phyloP scores from a whole-genome alignment of 2,113 vertebrate genomes.

The Spea multiplicata region DNA sequence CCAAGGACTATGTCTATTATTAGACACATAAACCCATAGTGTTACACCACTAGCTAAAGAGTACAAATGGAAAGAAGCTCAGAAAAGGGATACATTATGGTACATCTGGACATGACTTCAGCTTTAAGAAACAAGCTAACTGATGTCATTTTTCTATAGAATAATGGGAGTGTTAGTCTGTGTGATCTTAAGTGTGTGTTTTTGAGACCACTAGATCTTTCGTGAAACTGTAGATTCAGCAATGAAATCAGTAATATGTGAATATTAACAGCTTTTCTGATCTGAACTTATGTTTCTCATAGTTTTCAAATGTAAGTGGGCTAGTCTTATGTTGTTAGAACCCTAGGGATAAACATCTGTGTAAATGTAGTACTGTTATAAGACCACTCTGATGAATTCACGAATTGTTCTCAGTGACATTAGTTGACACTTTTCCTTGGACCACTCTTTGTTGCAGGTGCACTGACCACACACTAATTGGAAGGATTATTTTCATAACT shows the following conservation, averaged over 20 bases:
- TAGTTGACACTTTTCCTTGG: conserved; percentile 68
- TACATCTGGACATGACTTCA: conserved; percentile 57
- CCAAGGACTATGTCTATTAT: conserved; percentile 7
- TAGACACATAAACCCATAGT: conserved; percentile 29
- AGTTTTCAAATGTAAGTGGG: conserved; percentile 66
- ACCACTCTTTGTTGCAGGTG: conserved; percentile 75
- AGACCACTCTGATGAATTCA: conserved; percentile 69
- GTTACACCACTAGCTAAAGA: conserved; percentile 55
- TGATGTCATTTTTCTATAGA: conserved; percentile 57
- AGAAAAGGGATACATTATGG: conserved; percentile 56
- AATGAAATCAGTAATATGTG: conserved; percentile 57
- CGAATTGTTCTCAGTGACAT: conserved; percentile 72
- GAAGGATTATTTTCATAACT: conserved; percentile 83
- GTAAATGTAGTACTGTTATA: conserved; percentile 67
- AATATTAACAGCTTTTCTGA: conserved; percentile 66
- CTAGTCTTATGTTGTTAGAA: conserved; percentile 66
- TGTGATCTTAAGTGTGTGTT: conserved; percentile 29
- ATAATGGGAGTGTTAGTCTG: conserved; percentile 53
- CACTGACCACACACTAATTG: conserved; percentile 81
- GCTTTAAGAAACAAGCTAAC: conserved; percentile 47
- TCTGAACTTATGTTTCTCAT: conserved; percentile 69
- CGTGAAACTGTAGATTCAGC: conserved; percentile 53
- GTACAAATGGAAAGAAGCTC: conserved; percentile 49
- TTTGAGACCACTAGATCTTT: conserved; percentile 47
- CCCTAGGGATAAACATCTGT: conserved; percentile 76